Percentiles rank a stretch among this genome's conserved stretches.
phyloP scores from a whole-genome alignment of 2,113 vertebrate species.

The Sphaerodactylus townsendi region DNA sequence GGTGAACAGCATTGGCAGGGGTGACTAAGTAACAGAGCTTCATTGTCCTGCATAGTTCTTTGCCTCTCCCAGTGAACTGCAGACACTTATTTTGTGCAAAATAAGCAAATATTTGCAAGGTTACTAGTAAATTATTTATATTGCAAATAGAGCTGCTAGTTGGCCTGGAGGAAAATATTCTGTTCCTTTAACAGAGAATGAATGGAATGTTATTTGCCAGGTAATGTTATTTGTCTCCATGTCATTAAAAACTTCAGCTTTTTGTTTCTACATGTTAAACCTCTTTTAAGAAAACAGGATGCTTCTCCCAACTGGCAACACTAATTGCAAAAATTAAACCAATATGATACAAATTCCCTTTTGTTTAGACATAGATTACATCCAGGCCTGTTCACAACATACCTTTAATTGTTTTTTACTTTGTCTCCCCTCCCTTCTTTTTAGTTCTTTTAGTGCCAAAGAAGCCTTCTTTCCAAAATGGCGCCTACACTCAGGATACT shows the following conservation, averaged over 20 bases:
- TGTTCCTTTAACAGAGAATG: too few species aligned
- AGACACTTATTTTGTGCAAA: not conserved
- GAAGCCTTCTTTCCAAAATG: constrained; percentile 18
- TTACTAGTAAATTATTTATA: too few species aligned
- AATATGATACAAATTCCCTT: not conserved
- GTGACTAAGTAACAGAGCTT: not conserved
- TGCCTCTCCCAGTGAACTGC: not conserved
- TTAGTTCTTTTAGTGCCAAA: constrained; percentile 35
- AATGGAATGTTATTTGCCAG: too few species aligned
- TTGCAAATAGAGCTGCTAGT: too few species aligned
- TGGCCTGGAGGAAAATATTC: too few species aligned
- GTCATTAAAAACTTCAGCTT: too few species aligned
- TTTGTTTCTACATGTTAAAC: too few species aligned
- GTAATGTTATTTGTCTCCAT: too few species aligned
- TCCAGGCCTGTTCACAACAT: too few species aligned
- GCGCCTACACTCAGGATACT: constrained; percentile 20
- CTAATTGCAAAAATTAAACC: not conserved
- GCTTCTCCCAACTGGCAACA: too few species aligned
- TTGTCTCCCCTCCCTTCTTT: not conserved
- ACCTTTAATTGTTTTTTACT: not conserved
- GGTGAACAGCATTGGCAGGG: not conserved
- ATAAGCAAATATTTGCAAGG: not conserved
- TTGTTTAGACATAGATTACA: not conserved
- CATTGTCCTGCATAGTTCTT: not conserved
- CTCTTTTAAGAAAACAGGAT: too few species aligned